Percentiles rank a stretch among this genome's conserved stretches.
phyloP scores from a whole-genome alignment of 2,113 vertebrate species.

The Notothenia rossii region DNA sequence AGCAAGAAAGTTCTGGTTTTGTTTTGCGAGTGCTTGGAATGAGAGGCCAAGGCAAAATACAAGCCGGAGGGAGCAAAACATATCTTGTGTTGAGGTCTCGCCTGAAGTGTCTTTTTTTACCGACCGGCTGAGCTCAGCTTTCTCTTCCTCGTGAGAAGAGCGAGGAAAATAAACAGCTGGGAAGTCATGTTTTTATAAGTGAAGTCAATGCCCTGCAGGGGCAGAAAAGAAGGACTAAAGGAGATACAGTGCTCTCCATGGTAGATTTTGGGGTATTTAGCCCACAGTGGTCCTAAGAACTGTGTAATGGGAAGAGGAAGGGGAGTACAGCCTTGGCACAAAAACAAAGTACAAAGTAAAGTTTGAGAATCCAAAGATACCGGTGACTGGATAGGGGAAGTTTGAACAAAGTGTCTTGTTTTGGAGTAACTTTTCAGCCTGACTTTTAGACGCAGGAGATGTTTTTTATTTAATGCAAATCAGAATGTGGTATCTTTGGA shows the following conservation, averaged over 20 bases:
- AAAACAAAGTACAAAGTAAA: slow-evolving; percentile 31
- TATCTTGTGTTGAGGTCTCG: slow-evolving; percentile 49
- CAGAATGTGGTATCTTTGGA: background rate
- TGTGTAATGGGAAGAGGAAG: slow-evolving; percentile 28
- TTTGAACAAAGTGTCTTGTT: background rate
- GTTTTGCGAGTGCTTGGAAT: slow-evolving; percentile 68
- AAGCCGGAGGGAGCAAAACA: slow-evolving; percentile 64
- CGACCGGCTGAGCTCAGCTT: slow-evolving; percentile 71
- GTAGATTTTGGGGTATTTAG: slow-evolving; percentile 39
- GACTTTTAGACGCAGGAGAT: slow-evolving; percentile 9
- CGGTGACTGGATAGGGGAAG: background rate
- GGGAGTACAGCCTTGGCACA: slow-evolving; percentile 20
- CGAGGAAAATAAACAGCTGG: slow-evolving; percentile 77
- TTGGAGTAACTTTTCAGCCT: slow-evolving; percentile 9
- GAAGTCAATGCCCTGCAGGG: slow-evolving; percentile 72
- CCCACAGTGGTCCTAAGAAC: slow-evolving; percentile 27
- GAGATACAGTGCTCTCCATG: slow-evolving; percentile 54
- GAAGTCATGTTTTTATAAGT: slow-evolving; percentile 80
- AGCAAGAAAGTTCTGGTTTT: slow-evolving; percentile 45
- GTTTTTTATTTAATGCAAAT: slow-evolving; percentile 9
- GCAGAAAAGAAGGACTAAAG: slow-evolving; percentile 66
- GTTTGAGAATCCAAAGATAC: slow-evolving; percentile 28
- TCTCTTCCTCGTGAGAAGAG: slow-evolving; percentile 72
- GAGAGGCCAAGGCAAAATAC: slow-evolving; percentile 66
- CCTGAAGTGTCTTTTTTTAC: slow-evolving; percentile 62